A percentile compares a stretch with the other conserved stretches of the same genome.
These are phyloP conservation scores for Glyphotaelius pellucidus DNA, from an alignment of 2,888 invertebrate genomes.

Conservation along the genomic window DNA sequence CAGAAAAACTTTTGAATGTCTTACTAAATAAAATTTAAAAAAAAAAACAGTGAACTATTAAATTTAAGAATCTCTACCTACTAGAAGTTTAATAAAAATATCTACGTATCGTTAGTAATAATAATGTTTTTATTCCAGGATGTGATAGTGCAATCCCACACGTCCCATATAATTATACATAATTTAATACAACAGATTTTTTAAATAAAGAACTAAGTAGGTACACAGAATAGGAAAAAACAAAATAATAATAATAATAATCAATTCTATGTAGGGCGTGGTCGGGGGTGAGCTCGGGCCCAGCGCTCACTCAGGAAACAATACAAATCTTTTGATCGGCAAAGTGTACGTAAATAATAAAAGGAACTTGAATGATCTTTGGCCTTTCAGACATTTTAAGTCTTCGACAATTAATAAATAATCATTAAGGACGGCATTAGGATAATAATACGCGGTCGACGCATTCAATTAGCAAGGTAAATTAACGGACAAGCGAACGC, in stretches of 20 bases:
- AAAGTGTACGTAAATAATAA: not conserved
- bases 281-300: too few relatives aligned
- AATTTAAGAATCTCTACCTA: not conserved
- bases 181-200: too few relatives aligned
- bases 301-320: too few relatives aligned
- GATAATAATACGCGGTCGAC: slow-evolving; percentile 17
- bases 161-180: too few relatives aligned
- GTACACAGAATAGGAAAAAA: too few relatives aligned
- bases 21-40: too few relatives aligned
- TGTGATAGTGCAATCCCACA: too few relatives aligned
- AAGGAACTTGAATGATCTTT: not conserved
- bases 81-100: not conserved
- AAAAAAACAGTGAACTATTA: not conserved
- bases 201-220: too few relatives aligned
- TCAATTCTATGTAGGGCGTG: too few relatives aligned
- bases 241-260: too few relatives aligned
- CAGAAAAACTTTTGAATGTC: not conserved
- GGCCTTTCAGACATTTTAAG: not conserved
- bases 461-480: slow-evolving; percentile 43
- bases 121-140: too few relatives aligned
- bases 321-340: not conserved
- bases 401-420: slow-evolving; percentile 6
- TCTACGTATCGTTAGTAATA: not conserved
- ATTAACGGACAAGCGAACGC: slow-evolving; percentile 27
- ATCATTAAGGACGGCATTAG: slow-evolving; percentile 8